Conservation (phyloP, 2,113 vertebrate species). For the Beaufortia kweichowensis region DNA sequence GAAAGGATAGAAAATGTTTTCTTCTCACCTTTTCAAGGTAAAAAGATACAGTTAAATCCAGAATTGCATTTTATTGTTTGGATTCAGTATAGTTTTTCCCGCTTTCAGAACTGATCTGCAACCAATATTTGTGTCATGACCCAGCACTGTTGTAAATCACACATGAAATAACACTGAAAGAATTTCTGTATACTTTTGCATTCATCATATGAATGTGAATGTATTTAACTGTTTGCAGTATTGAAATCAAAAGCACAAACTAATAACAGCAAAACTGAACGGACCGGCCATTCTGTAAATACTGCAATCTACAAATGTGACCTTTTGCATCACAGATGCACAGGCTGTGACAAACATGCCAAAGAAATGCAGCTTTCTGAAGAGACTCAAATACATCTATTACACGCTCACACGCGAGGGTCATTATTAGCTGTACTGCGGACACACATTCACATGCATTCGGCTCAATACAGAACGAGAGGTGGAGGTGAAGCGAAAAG, state of each 20-base stretch:
- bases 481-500: neutral
- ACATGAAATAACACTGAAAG: too few relatives aligned
- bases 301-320: neutral
- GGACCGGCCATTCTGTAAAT: slow-evolving; percentile 6
- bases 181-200: neutral
- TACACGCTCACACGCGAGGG: neutral
- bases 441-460: slow-evolving; percentile 10
- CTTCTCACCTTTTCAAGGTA: too few relatives aligned
- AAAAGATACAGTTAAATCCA: too few relatives aligned
- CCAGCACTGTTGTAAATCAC: too few relatives aligned
- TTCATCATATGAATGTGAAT: neutral
- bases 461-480: neutral
- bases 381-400: slow-evolving; percentile 17
- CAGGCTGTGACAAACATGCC: neutral
- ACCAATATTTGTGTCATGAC: too few relatives aligned
- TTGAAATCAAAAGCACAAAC: neutral
- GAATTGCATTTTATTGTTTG: too few relatives aligned
- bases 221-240: neutral
- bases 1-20: too few relatives aligned
- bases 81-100: too few relatives aligned
- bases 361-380: slow-evolving; percentile 10
- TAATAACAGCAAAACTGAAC: neutral
- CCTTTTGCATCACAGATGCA: neutral
- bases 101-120: too few relatives aligned
- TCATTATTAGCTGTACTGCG: slow-evolving; percentile 18